A percentile compares a stretch with the other conserved stretches of the same genome.
Evolutionary conservation across 2,888 invertebrate species (phyloP).

Genomic region (Patella caerulea): DNA sequence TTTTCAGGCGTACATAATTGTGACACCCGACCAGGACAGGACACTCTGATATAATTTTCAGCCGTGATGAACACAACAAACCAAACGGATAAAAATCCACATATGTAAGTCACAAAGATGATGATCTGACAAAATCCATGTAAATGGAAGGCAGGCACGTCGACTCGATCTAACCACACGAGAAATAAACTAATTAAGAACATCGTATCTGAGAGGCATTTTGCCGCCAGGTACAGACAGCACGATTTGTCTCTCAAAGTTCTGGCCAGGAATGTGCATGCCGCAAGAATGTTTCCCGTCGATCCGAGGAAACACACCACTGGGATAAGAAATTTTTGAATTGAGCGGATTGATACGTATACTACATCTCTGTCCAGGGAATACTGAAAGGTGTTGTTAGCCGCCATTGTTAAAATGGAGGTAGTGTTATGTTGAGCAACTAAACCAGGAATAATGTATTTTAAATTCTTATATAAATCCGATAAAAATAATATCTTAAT

Average conservation of each 20-base stretch:
- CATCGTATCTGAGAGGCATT: constrained; percentile 84
- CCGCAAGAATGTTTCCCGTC: constrained; percentile 82
- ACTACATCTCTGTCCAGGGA: neutral
- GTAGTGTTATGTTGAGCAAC: too few species aligned
- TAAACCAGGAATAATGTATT: too few species aligned
- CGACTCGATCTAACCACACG: constrained; percentile 51
- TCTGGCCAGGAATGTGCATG: constrained; percentile 82
- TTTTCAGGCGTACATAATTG: constrained; percentile 46
- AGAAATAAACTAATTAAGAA: constrained; percentile 80
- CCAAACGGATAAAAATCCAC: constrained; percentile 86
- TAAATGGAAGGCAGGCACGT: constrained; percentile 51
- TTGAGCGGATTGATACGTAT: constrained; percentile 8
- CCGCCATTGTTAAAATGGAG: too few species aligned
- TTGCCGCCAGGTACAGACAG: constrained; percentile 83
- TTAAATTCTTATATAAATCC: too few species aligned
- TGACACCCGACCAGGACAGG: constrained; percentile 78
- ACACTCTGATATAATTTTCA: constrained; percentile 86
- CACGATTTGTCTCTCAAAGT: constrained; percentile 83
- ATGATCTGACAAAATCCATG: constrained; percentile 67
- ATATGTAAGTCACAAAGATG: constrained; percentile 74
- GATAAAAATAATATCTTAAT: too few species aligned
- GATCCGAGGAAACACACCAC: constrained; percentile 80
- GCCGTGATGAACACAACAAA: constrained; percentile 87
- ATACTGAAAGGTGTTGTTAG: too few species aligned
- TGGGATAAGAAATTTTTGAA: constrained; percentile 74